A percentile compares a stretch with the other conserved stretches of the same genome.
phyloP scores from a whole-genome alignment of 2,797 vertebrate genomes.

The Neoniphon sammara region DNA sequence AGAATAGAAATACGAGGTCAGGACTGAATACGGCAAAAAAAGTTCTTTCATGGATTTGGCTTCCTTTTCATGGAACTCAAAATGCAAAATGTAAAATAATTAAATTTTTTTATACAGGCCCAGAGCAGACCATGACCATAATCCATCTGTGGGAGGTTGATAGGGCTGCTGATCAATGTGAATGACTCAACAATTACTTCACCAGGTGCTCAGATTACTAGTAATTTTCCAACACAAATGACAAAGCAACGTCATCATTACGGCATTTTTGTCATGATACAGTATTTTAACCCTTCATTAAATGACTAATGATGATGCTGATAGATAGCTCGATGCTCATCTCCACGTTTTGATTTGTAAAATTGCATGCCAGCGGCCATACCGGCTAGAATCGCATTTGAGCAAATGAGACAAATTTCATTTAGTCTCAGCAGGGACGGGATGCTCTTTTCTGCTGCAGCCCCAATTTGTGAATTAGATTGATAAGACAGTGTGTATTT shows the following conservation, averaged over 20 bases:
- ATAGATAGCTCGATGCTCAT: no score
- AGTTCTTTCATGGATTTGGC: slow-evolving; percentile 15
- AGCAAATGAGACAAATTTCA: no score
- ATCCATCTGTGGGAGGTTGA: not conserved
- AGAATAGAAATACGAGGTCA: not conserved
- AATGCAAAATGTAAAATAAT: slow-evolving; percentile 8
- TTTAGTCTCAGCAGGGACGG: no score
- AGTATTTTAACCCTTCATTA: no score
- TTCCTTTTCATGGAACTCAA: slow-evolving; percentile 15
- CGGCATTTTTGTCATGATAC: no score
- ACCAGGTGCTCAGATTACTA: not conserved
- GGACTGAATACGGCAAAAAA: not conserved
- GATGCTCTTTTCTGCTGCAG: no score
- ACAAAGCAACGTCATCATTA: not conserved
- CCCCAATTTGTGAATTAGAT: no score
- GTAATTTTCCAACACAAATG: not conserved
- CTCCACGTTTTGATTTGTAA: no score
- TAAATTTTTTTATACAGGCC: slow-evolving; percentile 3
- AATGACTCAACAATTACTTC: slow-evolving; percentile 1
- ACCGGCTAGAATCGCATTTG: no score
- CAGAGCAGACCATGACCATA: slow-evolving; percentile 4
- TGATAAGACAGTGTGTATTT: no score
- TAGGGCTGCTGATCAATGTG: not conserved
- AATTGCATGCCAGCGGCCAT: no score
- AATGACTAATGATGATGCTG: no score